Conservation (phyloP, 2,888 invertebrate species). For the Melinopterus prodromus region DNA sequence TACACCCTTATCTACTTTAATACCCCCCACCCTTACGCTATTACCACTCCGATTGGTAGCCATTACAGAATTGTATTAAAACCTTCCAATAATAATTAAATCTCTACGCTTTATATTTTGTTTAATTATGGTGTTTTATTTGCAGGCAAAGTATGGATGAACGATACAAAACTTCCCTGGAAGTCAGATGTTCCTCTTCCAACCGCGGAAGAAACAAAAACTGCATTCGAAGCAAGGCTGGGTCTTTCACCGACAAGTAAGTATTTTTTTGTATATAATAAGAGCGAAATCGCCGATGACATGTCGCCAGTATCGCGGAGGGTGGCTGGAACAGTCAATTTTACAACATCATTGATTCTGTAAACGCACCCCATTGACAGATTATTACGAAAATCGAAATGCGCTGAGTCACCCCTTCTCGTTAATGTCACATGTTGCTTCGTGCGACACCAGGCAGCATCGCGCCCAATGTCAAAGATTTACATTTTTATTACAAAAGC, state of each 20-base stretch:
- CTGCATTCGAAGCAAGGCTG: slow-evolving; percentile 60
- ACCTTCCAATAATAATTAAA: too few species aligned
- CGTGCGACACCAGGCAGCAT: slow-evolving; percentile 4
- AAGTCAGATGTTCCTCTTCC: slow-evolving; percentile 59
- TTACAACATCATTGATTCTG: slow-evolving; percentile 54
- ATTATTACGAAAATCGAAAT: slow-evolving; percentile 54
- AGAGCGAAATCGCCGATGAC: slow-evolving; percentile 9
- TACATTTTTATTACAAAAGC: slow-evolving; percentile 23
- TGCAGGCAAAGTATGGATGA: slow-evolving; percentile 63
- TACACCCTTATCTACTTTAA: slow-evolving; percentile 5
- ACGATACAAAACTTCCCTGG: slow-evolving; percentile 61
- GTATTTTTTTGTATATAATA: slow-evolving; percentile 41
- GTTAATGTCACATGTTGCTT: slow-evolving; percentile 57
- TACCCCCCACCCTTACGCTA: neutral
- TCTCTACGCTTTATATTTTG: too few species aligned
- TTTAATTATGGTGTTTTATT: slow-evolving; percentile 39
- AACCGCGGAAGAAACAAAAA: slow-evolving; percentile 60
- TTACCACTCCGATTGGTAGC: too few species aligned
- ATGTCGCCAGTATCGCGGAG: neutral
- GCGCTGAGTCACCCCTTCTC: slow-evolving; percentile 59
- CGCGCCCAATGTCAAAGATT: slow-evolving; percentile 8
- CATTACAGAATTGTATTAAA: too few species aligned
- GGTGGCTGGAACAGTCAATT: slow-evolving; percentile 46
- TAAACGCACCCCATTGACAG: slow-evolving; percentile 56
- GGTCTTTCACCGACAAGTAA: slow-evolving; percentile 60